phyloP scores from a whole-genome alignment of 2,113 vertebrate species.

The Bos indicus region DNA sequence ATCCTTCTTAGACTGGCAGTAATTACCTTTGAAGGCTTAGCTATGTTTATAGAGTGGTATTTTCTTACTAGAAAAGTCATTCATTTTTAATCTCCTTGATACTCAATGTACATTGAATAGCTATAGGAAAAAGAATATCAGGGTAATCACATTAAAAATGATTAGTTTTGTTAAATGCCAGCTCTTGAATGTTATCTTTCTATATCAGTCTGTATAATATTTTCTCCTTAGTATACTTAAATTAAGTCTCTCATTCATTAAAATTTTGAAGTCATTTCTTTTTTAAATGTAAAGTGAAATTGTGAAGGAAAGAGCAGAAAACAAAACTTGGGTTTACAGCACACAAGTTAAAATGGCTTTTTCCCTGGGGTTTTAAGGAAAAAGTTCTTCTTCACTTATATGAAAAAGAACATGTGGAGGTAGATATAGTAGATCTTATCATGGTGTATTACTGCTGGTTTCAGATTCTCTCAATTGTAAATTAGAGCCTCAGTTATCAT shows the following conservation, averaged over 20 bases:
- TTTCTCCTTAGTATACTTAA: slow-evolving; percentile 22
- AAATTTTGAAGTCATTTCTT: neutral
- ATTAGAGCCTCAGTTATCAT: neutral
- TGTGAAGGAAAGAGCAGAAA: neutral
- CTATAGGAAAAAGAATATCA: neutral
- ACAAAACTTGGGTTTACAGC: neutral
- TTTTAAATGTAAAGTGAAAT: slow-evolving; percentile 11
- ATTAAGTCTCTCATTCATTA: neutral
- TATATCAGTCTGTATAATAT: neutral
- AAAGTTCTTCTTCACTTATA: neutral
- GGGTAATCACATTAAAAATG: neutral
- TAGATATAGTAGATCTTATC: neutral
- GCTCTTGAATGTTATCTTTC: slow-evolving; percentile 27
- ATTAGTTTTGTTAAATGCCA: neutral
- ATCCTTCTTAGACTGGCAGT: neutral
- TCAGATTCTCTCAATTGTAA: neutral
- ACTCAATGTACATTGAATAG: neutral
- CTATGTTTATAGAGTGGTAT: neutral
- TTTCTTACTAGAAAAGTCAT: slow-evolving; percentile 22
- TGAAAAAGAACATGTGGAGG: neutral
- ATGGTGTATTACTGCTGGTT: neutral
- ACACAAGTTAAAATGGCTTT: neutral
- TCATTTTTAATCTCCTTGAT: neutral
- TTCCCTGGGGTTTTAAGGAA: neutral
- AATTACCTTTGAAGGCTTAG: neutral